Percentiles rank a stretch among this genome's conserved stretches.
Conservation (phyloP, 2,113 vertebrate genomes). For the Eretmochelys imbricata region DNA sequence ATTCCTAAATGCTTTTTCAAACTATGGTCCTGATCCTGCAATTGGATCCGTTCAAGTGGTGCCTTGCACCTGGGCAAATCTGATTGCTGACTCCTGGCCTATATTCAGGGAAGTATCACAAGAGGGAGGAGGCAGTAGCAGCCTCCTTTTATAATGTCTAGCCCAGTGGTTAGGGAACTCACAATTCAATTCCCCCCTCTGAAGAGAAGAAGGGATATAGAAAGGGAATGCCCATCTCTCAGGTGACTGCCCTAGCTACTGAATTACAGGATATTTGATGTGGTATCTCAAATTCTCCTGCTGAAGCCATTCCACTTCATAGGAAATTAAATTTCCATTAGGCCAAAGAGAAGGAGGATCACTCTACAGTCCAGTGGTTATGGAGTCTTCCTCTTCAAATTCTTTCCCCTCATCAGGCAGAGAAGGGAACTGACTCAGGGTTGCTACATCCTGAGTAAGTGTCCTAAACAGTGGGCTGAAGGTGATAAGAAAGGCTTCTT, state of each 20-base stretch:
- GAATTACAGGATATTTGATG: neutral
- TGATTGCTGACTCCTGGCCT: neutral
- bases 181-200: neutral
- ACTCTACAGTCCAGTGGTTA: neutral
- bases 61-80: neutral
- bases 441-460: neutral
- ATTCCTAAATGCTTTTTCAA: neutral
- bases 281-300: neutral
- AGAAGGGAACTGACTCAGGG: neutral
- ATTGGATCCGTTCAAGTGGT: neutral
- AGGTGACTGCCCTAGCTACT: neutral
- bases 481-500: too few relatives aligned
- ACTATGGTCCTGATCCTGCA: neutral
- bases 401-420: neutral
- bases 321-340: neutral
- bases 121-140: too few relatives aligned
- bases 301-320: neutral
- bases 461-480: too few relatives aligned
- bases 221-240: neutral
- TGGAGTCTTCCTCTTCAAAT: neutral
- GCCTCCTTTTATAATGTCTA: too few relatives aligned
- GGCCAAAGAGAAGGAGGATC: neutral
- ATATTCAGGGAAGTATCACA: neutral
- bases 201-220: neutral
- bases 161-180: neutral